These are phyloP conservation scores for Microtus oregoni DNA, from an alignment of 2,113 vertebrate genomes.

Conservation along the genomic window DNA sequence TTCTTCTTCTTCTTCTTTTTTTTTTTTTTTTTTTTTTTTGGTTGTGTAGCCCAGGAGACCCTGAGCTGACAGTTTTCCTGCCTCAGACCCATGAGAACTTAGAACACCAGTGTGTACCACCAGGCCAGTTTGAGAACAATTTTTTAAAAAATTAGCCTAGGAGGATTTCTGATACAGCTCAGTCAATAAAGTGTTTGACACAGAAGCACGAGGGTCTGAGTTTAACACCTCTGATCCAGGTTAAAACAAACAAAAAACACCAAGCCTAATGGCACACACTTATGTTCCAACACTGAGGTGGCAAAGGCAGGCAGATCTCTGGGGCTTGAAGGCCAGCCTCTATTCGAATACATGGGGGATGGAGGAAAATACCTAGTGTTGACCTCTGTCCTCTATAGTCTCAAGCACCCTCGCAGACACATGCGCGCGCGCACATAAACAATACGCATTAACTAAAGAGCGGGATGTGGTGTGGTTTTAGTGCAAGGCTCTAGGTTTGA, in stretches of 20 bases:
- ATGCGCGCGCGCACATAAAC: not conserved
- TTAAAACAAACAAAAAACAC: not conserved
- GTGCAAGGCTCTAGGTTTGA: not conserved
- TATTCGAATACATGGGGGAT: too few species aligned
- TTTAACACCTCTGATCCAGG: not conserved
- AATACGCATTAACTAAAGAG: not conserved
- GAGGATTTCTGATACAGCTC: too few species aligned
- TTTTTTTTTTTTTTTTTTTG: not conserved
- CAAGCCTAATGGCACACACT: not conserved
- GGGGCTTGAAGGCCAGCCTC: not conserved
- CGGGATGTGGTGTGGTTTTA: not conserved
- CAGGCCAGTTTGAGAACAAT: not conserved
- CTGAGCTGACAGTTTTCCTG: not conserved
- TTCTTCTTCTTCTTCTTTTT: too few species aligned
- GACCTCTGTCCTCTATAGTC: not conserved
- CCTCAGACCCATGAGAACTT: too few species aligned
- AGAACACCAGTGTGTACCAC: not conserved
- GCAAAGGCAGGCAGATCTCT: too few species aligned
- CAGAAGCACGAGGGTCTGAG: too few species aligned
- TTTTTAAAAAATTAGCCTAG: not conserved
- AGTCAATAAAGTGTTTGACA: not conserved
- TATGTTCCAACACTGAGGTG: not conserved
- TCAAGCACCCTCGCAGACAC: not conserved
- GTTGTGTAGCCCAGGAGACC: not conserved
- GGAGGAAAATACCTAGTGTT: not conserved